Base-by-base conservation (phyloP, 1,140 invertebrate genomes). In the Drosophila repletoides region DNA sequence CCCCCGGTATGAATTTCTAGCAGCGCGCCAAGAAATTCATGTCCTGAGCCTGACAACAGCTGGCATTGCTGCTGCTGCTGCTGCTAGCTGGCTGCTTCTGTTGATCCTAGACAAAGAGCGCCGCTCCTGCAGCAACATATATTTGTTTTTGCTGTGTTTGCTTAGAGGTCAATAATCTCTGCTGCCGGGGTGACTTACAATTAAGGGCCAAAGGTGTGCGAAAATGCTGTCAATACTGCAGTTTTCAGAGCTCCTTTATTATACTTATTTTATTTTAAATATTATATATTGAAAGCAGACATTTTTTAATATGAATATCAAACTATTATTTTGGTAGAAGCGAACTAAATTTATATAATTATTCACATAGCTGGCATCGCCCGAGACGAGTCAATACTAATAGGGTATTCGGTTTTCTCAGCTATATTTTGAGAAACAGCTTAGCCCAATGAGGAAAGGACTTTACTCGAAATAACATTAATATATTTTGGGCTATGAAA, bases 121-220 rank as follows among this genome's bases (percentile, higher is more conserved):
- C 29, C 22, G 45, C 67, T 45, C 26, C 46, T 53, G 40, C 55
- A 24, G 29, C 52, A 36, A 58, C 67, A 72, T n/a, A n/a, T n/a
- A 72, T 63, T 58, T 51, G 15, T 46, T 49, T 43, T 34, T 76
- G 12, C 45, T 48, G 51, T 79, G 56, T 86, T 79, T 83, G 66
- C 17, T 36, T 55, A 83, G 61, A 84, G 79, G 79, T 84, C 79
- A 84, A 84, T 84, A 84, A 84, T 84, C 79, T 75, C 55, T 36
- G 36, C 34, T n/a, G n/a, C 31, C 10, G 55, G 80, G 80, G 61
- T 86, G 74, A 40, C 48, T 84, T 34, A 38, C 19, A 38, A 17
- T 76, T 52, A 33, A 29, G 21, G 33, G 49, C n/a, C n/a, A n/a
- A 45, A 70, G 51, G 15, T 45, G 49, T 17, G 66, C 40, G 1